Evolutionary conservation across 2,797 vertebrate genomes (phyloP).

Genomic region (Melanotaenia nigrans): DNA sequence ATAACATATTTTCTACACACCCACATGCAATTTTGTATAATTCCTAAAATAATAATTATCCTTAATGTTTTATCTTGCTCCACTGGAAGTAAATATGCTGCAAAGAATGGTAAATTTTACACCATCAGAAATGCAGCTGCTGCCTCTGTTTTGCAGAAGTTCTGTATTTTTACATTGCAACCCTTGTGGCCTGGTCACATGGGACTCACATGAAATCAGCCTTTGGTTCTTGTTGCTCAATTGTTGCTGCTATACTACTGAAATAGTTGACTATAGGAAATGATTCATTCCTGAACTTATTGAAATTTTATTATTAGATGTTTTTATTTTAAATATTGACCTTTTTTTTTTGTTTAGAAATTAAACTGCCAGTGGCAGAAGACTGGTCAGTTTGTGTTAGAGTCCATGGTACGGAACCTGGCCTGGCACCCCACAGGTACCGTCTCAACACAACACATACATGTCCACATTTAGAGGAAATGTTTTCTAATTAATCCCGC

Average conservation of each 20-base stretch:
- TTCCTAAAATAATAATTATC: neutral
- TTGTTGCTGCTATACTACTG: conserved; percentile 1
- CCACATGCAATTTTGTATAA: neutral
- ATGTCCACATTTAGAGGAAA: neutral
- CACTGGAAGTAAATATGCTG: neutral
- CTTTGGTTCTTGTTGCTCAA: conserved; percentile 16
- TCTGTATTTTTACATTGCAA: neutral
- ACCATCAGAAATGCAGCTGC: conserved; percentile 1
- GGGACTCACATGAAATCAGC: conserved; percentile 35
- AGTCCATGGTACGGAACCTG: conserved; percentile 89
- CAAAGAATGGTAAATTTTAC: conserved; percentile 19
- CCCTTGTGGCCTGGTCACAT: conserved; percentile 41
- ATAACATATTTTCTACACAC: neutral
- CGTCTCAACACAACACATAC: neutral
- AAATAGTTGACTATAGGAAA: neutral
- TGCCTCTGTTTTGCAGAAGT: conserved; percentile 32
- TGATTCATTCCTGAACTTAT: neutral
- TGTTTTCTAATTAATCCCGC: neutral
- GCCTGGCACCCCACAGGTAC: conserved; percentile 96
- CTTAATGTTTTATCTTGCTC: conserved; percentile 2
- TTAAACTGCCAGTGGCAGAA: conserved; percentile 94
- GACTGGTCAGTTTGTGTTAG: conserved; percentile 91
- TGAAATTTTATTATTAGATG: neutral
- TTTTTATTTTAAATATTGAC: neutral
- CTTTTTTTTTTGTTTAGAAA: conserved; percentile 75